Base-by-base conservation (phyloP, 2,888 invertebrate species). In the Euspilapteryx auroguttella region DNA sequence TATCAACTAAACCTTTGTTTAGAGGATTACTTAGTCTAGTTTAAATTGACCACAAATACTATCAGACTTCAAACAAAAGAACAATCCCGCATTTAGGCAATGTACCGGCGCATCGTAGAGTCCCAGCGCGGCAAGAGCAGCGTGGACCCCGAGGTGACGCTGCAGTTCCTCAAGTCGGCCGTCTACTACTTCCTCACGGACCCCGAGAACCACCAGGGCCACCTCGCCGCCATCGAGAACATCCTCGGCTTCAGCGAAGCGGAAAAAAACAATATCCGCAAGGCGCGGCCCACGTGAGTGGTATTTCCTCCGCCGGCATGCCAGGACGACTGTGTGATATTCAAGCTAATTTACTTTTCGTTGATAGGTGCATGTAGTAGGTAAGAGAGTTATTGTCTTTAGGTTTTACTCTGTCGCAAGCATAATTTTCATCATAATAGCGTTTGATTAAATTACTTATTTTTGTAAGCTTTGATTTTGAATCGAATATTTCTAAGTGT, bases 181-280 rank as follows among this genome's bases (percentile, higher is more conserved):
- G 83, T 94, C 47, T 94, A 92, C 59, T 94, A 94, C 58, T 94
- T 93, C 63, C 78, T 94, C 32, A 89, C 93, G 2, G 93, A 94
- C 54, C 87, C 86, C 41, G 92, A 94, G 55, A 92, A 93, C 51
- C 87, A 88, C 30, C 87, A 87, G 44, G 90, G 92, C 10, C 94
- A 94, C 55, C 78, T 94, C 33, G 85, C 84, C 47, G 94, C 93
- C 28, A 94, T 94, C 39, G 90, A 94, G 62, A 94, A 92, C 57
- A 94, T 94, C 47, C 79, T 94, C 42, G 91, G 91, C 32, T 93
- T 90, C 56, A 85, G 85, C n/a, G 86, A 88, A 32, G 79, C 79
- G 28, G 92, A 92, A 57, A 89, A 87, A 58, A 79, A 79, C 40
- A 87, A 85, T 50, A 92, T 93, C 54, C 86, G 85, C 44, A 86